Conservation (phyloP, 2,888 invertebrate genomes). For the Cheilosia grossa region DNA sequence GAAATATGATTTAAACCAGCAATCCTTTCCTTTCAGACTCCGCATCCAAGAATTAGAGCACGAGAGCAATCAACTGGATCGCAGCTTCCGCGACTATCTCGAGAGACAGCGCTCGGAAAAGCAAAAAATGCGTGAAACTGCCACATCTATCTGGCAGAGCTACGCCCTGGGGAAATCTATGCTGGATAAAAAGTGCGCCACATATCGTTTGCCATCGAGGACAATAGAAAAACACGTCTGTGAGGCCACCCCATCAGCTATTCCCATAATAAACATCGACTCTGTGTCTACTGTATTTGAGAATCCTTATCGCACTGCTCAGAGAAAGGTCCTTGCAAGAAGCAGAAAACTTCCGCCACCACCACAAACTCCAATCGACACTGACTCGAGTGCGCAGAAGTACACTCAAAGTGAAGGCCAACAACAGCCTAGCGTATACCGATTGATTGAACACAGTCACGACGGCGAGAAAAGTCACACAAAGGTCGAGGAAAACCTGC, state of each 20-base stretch:
- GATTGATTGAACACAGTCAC: slow-evolving; percentile 55
- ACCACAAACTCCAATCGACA: slow-evolving; percentile 20
- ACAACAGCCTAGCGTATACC: slow-evolving; percentile 46
- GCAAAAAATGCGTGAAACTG: slow-evolving; percentile 62
- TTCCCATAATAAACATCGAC: slow-evolving; percentile 50
- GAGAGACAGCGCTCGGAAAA: slow-evolving; percentile 77
- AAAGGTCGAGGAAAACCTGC: slow-evolving; percentile 25
- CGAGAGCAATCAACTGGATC: slow-evolving; percentile 81
- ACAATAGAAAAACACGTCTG: slow-evolving; percentile 13
- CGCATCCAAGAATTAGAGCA: slow-evolving; percentile 81
- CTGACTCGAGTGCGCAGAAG: slow-evolving; percentile 49
- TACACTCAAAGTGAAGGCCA: slow-evolving; percentile 13
- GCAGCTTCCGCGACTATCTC: slow-evolving; percentile 79
- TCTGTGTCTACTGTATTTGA: slow-evolving; percentile 62
- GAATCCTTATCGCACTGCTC: slow-evolving; percentile 72
- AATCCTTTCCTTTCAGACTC: slow-evolving; percentile 75
- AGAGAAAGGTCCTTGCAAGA: slow-evolving; percentile 53
- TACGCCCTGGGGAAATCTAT: slow-evolving; percentile 74
- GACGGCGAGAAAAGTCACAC: background rate
- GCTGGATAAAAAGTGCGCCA: slow-evolving; percentile 56
- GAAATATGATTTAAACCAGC: too few species aligned
- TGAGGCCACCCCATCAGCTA: slow-evolving; percentile 1
- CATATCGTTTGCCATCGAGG: slow-evolving; percentile 14
- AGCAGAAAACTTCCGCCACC: slow-evolving; percentile 49
- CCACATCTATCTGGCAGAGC: slow-evolving; percentile 73